Percentiles rank a stretch among this genome's conserved stretches.
Conservation (phyloP, 2,113 vertebrate genomes). For the cattle (Bos taurus) region DNA sequence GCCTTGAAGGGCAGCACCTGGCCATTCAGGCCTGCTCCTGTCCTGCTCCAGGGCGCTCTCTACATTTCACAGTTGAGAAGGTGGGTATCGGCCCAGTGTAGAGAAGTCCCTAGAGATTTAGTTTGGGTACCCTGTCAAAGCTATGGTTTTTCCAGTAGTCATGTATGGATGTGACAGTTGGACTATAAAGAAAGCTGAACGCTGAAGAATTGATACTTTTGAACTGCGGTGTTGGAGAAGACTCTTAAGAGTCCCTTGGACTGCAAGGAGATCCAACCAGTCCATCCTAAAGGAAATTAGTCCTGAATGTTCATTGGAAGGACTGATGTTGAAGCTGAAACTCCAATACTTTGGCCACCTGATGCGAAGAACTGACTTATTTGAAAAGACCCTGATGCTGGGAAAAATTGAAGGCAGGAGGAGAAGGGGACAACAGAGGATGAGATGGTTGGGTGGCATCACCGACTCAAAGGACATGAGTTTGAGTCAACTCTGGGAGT, state of each 20-base stretch:
- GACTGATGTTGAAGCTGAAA: neutral
- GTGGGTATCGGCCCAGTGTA: rapidly evolving
- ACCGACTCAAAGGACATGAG: neutral
- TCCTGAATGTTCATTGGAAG: neutral
- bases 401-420: neutral
- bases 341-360: neutral
- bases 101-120: neutral
- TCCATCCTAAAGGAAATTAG: neutral
- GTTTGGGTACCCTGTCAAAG: neutral
- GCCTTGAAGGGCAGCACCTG: neutral
- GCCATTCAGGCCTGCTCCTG: neutral
- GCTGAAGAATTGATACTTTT: neutral
- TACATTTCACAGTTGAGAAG: neutral
- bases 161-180: neutral
- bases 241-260: neutral
- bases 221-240: neutral
- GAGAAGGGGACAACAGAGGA: neutral
- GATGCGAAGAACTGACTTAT: neutral
- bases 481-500: neutral
- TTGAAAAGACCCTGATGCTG: neutral
- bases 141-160: neutral
- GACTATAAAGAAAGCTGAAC: neutral
- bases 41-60: neutral
- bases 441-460: neutral
- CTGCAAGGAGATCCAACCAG: neutral